Base-by-base conservation (phyloP, 2,888 invertebrate genomes). In the Augiades crinisus region DNA sequence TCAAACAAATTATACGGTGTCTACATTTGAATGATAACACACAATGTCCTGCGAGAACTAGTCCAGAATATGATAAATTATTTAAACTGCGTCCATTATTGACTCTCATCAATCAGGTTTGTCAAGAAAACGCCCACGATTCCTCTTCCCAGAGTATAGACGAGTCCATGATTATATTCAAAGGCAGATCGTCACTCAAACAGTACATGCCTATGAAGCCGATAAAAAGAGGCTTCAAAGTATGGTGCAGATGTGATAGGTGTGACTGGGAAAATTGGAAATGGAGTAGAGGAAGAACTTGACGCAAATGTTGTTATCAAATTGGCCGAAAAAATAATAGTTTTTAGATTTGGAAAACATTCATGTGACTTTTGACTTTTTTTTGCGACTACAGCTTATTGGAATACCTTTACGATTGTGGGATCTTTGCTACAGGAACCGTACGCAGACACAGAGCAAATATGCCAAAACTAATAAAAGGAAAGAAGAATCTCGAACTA, bases 151-250 rank as follows among this genome's bases (percentile, higher is more conserved):
- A 58, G 22, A 43, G 41, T 10, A 57, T 61, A 30, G 59, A 61
- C 36, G 58, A 61, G 22, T 54, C 49, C 1, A 59, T 61, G 57
- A 56, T 61, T n/a, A n/a, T 53, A 2, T 61, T 61, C 52, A 61
- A 61, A 43, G 58, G 59, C 8, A 40, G n/a, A 7, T 40, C 40
- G 7, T 40, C 40, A 40, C 8, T 24, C 14, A 67, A 65, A 43
- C 63, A 65, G 44, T 64, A 64, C 43, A 63, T 65, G 63, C 62
- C 62, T 0, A 36, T 54, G 12, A 68, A 69, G 31, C 65, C 64
- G 1, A 62, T 65, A 14, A 67, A 65, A 56, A 31, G 65, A 16
- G 67, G 64, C 2, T 65, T 53, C 55, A 64, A 69, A 33, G 46
- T 60, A 12, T 69, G 67, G 67, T 57, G 56, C 12, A 53, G 63